Evolutionary conservation across 1,140 invertebrate species (phyloP), one percentile per base, ranked within the genome.

Genomic region (Scaptomyza hsui): DNA sequence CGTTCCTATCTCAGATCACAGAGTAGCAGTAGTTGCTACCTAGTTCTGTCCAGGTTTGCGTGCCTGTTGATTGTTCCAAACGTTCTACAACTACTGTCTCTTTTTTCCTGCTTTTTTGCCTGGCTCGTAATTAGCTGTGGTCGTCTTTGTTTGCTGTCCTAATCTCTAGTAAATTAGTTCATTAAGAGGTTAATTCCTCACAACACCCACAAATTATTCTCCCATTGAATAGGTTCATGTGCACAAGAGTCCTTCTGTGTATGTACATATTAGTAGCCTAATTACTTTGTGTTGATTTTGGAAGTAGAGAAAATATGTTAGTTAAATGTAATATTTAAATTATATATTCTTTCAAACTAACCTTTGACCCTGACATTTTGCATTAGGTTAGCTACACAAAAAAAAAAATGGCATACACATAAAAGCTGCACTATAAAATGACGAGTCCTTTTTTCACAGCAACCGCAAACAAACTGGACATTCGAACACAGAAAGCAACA

Each of bases 151-250:
- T 76, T 88, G 83, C 72, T 60, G 71, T 78, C 78, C 83, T 90
- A 90, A 90, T 90, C 82, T 78, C 85, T 72, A 90, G 88, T 90
- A 90, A 90, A 90, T 90, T 90, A 90, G 88, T 90, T 90, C 88
- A 90, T 90, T 90, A 90, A 90, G 89, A 90, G 88, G 88, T 90
- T 90, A 90, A 90, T 90, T 90, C 88, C 85, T 81, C 77, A 77
- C 78, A 90, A 90, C 88, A 90, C 88, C 89, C 88, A 83, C 88
- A 89, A 90, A 90, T 90, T 90, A 81, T 64, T 52, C 41, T 24
- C 29, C 10, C 41, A 9, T 1, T 57, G 41, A 37, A 49, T 56
- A 26, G 16, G 18, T 26, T 13, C 32, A 29, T 63, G 57, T 48
- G 16, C 45, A 26, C 9, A 7, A 10, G 12, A 44, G 1, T 24